Percentiles rank a stretch among this genome's conserved stretches.
Evolutionary conservation across 2,113 vertebrate species (phyloP).

Genomic region (Carettochelys insculpta): DNA sequence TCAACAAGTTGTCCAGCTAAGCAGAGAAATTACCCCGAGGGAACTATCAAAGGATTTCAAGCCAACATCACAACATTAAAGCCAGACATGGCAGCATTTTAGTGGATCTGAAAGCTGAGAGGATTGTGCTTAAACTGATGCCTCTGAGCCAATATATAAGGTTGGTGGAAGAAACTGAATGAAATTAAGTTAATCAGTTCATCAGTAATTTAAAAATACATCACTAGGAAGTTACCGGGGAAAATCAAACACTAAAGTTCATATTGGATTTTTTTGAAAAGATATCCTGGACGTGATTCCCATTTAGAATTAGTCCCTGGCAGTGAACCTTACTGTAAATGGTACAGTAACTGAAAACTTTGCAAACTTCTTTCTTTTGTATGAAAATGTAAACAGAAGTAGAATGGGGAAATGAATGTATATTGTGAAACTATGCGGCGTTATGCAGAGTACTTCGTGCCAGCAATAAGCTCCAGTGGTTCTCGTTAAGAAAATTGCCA

Average conservation of each 20-base stretch:
- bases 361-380: constrained; percentile 16
- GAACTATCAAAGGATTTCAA: neutral
- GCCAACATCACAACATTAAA: neutral
- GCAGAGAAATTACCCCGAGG: neutral
- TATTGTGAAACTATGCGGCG: neutral
- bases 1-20: neutral
- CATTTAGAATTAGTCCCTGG: neutral
- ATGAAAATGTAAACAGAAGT: constrained; percentile 36
- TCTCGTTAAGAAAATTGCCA: neutral
- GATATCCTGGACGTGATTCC: neutral
- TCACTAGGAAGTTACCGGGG: neutral
- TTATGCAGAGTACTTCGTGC: neutral
- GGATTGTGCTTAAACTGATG: neutral
- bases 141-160: neutral
- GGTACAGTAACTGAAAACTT: constrained; percentile 5
- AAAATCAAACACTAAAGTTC: constrained; percentile 36
- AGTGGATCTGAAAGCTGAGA: neutral
- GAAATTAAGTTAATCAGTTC: neutral
- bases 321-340: neutral
- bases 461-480: neutral
- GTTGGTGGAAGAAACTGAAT: neutral
- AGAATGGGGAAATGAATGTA: constrained; percentile 46
- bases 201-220: constrained; percentile 5
- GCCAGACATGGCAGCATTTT: neutral
- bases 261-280: neutral